These are phyloP conservation scores for Cossypha heuglini DNA, from an alignment of 2,797 vertebrate genomes.

Conservation along the genomic window DNA sequence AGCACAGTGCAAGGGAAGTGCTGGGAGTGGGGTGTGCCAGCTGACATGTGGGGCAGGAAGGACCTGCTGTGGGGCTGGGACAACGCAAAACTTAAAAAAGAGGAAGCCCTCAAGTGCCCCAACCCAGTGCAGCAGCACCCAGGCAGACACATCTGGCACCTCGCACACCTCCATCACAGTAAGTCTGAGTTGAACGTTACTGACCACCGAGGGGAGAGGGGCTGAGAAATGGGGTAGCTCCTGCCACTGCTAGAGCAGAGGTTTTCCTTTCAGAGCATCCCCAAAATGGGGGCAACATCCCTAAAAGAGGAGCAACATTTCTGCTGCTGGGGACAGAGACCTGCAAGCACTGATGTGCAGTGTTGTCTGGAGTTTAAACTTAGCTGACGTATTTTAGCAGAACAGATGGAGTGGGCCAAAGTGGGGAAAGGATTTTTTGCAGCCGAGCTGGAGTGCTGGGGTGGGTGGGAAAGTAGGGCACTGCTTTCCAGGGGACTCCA, in stretches of 20 bases:
- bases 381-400: background rate
- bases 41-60: background rate
- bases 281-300: background rate
- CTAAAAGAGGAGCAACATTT: background rate
- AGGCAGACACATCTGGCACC: background rate
- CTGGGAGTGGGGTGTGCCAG: background rate
- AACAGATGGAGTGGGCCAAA: background rate
- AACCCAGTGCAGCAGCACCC: background rate
- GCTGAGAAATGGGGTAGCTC: background rate
- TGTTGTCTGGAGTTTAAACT: background rate
- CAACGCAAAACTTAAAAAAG: conserved; percentile 7
- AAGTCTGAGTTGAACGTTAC: background rate
- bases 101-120: background rate
- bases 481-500: background rate
- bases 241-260: background rate
- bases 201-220: fast-evolving
- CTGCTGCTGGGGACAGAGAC: background rate
- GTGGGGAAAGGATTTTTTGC: background rate
- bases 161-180: background rate
- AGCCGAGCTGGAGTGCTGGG: background rate
- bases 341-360: fast-evolving
- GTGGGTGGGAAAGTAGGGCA: background rate
- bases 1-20: background rate
- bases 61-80: background rate
- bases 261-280: background rate